Base-by-base conservation (phyloP, 2,888 invertebrate genomes). In the Drosophila lacicola region DNA sequence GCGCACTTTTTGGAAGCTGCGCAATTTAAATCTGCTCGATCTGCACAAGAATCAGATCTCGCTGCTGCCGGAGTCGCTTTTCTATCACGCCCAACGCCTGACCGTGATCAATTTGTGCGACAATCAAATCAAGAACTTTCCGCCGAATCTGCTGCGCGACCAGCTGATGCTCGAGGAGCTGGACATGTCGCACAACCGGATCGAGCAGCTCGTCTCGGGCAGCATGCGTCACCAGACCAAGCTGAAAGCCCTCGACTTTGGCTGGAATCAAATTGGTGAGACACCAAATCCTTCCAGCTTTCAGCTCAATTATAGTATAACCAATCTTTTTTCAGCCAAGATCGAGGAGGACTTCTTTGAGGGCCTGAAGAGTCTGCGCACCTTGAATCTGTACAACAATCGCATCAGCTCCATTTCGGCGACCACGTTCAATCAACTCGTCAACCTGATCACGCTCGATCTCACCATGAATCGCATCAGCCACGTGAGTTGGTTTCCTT, bases 141-240 rank as follows among this genome's bases (percentile, higher is more conserved):
- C 94, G 0, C 92, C 92, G 17, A 92, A 90, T 2, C 77, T 94
- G 5, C 93, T 95, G 60, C 90, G 91, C 1, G 93, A 93, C 42
- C 93, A 95, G 68, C 6, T 90, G 13, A 91, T 92, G 57, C 90
- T 96, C 21, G 94, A 94, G 86, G 95, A 95, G 78, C 90, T 96
- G 36, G 95, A 96, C 90, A 91, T 96, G 55, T 94, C 95, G 2
- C 93, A 94, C 8, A 96, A 96, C 90, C 91, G 93, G 66, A 91
- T 96, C 55, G 91, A 93, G 39, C 89, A 90, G 3, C 90, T 96
- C 13, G 92, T 93, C 1, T 92, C 93, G n/a, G 92, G 91, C 47
- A 90, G 94, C 34, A 93, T 95, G 72, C 84, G 88, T 6, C 93
- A 94, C 55, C 90, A 95, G 49, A 88, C 84, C 4, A 92, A 92